Percentiles rank a stretch among this genome's conserved stretches.
phyloP scores from a whole-genome alignment of 2,797 vertebrate species.

The Rousettus madagascariensis region DNA sequence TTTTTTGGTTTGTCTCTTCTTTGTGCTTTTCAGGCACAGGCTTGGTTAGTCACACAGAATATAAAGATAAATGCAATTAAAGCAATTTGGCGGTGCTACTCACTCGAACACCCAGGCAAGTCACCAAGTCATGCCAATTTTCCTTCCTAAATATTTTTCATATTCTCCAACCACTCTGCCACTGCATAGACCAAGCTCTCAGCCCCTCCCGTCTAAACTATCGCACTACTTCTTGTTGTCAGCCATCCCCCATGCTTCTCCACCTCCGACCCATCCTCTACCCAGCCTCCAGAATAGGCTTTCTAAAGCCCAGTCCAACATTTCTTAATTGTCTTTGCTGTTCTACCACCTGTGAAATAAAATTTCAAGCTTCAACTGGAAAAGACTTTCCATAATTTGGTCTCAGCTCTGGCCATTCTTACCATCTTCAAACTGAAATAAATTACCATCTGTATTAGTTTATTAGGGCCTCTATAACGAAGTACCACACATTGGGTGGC shows the following conservation, averaged over 20 bases:
- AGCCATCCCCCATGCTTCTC: neutral
- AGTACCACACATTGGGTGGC: neutral
- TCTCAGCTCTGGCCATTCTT: neutral
- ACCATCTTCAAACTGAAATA: neutral
- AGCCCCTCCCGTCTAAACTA: neutral
- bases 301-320: neutral
- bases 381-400: neutral
- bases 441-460: neutral
- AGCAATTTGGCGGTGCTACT: neutral
- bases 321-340: neutral
- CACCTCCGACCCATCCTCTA: neutral
- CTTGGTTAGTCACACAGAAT: neutral
- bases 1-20: neutral
- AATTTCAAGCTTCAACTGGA: neutral
- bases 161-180: neutral
- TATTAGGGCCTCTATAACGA: neutral
- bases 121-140: neutral
- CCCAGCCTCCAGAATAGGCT: neutral
- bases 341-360: neutral
- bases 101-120: neutral
- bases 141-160: slow-evolving; percentile 25
- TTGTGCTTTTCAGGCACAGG: neutral
- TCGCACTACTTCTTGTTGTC: neutral
- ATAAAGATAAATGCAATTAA: neutral
- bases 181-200: neutral